These are phyloP conservation scores for Botia almorhae DNA, from an alignment of 2,797 vertebrate species.

Conservation along the genomic window DNA sequence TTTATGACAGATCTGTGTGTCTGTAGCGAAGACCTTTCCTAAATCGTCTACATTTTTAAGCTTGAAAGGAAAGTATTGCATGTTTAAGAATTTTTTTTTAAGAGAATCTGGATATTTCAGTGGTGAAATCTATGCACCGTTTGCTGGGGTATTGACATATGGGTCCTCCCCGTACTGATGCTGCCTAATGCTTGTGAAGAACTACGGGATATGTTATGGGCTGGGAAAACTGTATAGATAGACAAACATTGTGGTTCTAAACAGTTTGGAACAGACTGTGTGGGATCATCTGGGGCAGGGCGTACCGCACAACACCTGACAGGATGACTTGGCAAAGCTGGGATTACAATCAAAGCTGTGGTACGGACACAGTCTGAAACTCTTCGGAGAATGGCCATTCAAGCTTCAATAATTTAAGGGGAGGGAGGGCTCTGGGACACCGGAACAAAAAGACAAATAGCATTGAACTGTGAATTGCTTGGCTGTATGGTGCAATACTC, in stretches of 20 bases:
- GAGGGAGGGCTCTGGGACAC: constrained; percentile 49
- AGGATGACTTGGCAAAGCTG: constrained; percentile 73
- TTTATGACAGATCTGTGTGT: constrained; percentile 41
- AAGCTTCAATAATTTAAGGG: constrained; percentile 21
- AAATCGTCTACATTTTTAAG: constrained; percentile 47
- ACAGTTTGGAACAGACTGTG: constrained; percentile 50
- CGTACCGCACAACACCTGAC: constrained; percentile 57
- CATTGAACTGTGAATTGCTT: constrained; percentile 59
- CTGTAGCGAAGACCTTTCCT: constrained; percentile 21
- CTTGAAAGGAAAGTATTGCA: constrained; percentile 60
- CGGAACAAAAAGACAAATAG: constrained; percentile 49
- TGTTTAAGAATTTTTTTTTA: constrained; percentile 58
- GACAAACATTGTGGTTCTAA: constrained; percentile 40
- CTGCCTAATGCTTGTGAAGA: constrained; percentile 36
- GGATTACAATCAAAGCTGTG: constrained; percentile 62
- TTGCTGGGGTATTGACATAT: constrained; percentile 64
- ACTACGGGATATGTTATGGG: constrained; percentile 51
- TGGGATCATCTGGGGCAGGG: constrained; percentile 61
- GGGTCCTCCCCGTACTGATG: constrained; percentile 52
- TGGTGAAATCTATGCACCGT: constrained; percentile 53
- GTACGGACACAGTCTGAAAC: constrained; percentile 61
- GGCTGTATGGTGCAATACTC: constrained; percentile 63
- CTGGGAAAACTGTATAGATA: constrained; percentile 1
- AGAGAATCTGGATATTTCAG: not conserved
- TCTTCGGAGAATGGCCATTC: constrained; percentile 48